Base-by-base conservation (phyloP, 2,113 vertebrate species). In the Campylomormyrus numenius region DNA sequence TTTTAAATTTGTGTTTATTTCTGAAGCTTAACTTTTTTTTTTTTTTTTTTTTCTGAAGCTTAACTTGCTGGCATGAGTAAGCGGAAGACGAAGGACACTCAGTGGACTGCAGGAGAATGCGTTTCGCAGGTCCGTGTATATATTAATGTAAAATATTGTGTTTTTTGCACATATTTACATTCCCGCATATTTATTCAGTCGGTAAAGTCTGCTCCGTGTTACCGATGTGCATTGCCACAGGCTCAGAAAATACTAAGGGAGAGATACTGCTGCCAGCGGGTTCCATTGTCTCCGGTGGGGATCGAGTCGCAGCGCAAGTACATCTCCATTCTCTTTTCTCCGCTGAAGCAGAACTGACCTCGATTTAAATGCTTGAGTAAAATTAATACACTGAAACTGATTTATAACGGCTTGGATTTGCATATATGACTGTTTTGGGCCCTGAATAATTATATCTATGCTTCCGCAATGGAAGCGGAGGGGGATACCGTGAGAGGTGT, bases 221-320 rank as follows among this genome's bases (percentile, higher is more conserved):
- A 70, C n/a, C 62, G n/a, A 31, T 70, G 62, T 70, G 27, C 62
- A 70, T 31, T 70, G 62, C 3, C 9, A 27, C 15, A 99, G 98
- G 95, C 95, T 84, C 98, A 99, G 31, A 95, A 90, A 91, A 87
- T 96, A 62, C 92, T 99, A n/a, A 96, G 98, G 90, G 95, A 96
- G 93, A 95, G 98, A 15, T 94, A 98, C 90, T 99, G 97, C 91
- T 94, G 94, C 52, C 93, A 92, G 87, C 90, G 15, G 91, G 92
- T 95, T 46, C 93, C 96, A 27, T 94, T 93, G 50, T 96, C 93
- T 24, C 95, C 95, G 0, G 95, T 97, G 92, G 97, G 96, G 90
- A 7, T 97, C 53, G 96, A 98, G 1, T 94, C 95, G 48, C 98
- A 99, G 87, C 96, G 98, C 94, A 98, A 95, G 98, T 99, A 94